phyloP scores from a whole-genome alignment of 1,140 invertebrate genomes.

The Papilio dardanus region DNA sequence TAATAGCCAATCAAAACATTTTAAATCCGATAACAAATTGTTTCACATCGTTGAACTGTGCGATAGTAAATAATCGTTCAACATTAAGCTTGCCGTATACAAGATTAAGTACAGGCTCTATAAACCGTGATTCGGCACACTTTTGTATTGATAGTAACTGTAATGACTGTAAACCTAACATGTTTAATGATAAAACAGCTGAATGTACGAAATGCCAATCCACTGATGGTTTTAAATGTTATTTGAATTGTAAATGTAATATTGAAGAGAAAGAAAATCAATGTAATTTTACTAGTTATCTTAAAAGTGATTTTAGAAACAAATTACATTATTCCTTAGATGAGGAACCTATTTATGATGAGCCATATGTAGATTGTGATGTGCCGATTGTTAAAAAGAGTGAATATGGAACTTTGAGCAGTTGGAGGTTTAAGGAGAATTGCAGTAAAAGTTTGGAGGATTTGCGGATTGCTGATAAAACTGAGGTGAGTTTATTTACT shows the following conservation, averaged over 20 bases:
- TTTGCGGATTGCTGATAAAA: conserved; percentile 42
- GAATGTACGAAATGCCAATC: conserved; percentile 67
- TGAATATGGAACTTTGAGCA: conserved; percentile 65
- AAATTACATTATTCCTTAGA: conserved; percentile 66
- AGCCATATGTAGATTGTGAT: conserved; percentile 52
- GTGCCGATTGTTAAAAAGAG: conserved; percentile 45
- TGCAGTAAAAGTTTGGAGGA: conserved; percentile 68
- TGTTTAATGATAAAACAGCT: conserved; percentile 43
- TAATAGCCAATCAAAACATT: conserved; percentile 57
- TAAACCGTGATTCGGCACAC: conserved; percentile 42
- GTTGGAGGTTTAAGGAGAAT: conserved; percentile 46
- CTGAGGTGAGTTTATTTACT: conserved; percentile 53
- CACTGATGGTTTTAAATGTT: conserved; percentile 70
- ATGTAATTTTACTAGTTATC: conserved; percentile 23
- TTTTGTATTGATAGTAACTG: conserved; percentile 60
- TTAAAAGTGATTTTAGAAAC: conserved; percentile 15
- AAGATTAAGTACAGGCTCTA: conserved; percentile 58
- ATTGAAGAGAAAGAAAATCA: conserved; percentile 15
- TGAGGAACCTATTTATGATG: conserved; percentile 75
- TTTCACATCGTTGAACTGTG: conserved; percentile 82
- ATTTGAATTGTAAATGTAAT: conserved; percentile 72
- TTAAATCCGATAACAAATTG: conserved; percentile 77
- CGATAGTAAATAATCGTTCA: conserved; percentile 67
- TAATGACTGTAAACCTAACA: conserved; percentile 42
- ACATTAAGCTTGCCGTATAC: conserved; percentile 73